These are phyloP conservation scores for Lysiphlebus fabarum DNA, from an alignment of 1,140 invertebrate species.

Conservation along the genomic window DNA sequence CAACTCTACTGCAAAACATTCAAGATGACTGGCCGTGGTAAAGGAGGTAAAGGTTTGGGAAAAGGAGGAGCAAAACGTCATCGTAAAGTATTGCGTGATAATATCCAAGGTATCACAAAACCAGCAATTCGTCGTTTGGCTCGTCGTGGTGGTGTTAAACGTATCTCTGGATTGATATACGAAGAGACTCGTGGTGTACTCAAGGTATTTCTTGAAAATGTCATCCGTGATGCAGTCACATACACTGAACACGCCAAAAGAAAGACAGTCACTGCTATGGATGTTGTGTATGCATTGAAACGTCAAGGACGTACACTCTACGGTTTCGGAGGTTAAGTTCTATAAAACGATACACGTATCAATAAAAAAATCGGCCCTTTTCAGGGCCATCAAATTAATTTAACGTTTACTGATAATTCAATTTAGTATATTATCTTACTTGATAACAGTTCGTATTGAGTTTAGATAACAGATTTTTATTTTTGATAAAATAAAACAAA, in stretches of 20 bases:
- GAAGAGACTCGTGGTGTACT: conserved; percentile 7
- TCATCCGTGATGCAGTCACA: conserved; percentile 6
- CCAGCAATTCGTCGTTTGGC: conserved; percentile 1
- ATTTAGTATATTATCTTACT: too few species aligned
- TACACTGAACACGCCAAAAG: conserved; percentile 6
- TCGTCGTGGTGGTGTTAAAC: conserved; percentile 6
- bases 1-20: not conserved
- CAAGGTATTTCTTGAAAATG: not conserved
- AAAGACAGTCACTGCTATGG: conserved; percentile 1
- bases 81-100: conserved; percentile 8
- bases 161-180: conserved; percentile 4
- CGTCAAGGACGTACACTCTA: conserved; percentile 6
- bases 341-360: too few species aligned
- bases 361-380: conserved; percentile 13
- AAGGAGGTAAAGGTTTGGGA: conserved; percentile 3
- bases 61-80: conserved; percentile 7
- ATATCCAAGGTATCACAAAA: not conserved
- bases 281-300: conserved; percentile 3
- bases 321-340: conserved; percentile 3
- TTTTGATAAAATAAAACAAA: too few species aligned
- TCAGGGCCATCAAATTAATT: conserved; percentile 9
- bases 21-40: not conserved
- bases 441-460: too few species aligned
- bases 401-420: not conserved
- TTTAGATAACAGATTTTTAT: too few species aligned